Conservation (phyloP, 2,888 invertebrate genomes). For the Drosophila emarginata region DNA sequence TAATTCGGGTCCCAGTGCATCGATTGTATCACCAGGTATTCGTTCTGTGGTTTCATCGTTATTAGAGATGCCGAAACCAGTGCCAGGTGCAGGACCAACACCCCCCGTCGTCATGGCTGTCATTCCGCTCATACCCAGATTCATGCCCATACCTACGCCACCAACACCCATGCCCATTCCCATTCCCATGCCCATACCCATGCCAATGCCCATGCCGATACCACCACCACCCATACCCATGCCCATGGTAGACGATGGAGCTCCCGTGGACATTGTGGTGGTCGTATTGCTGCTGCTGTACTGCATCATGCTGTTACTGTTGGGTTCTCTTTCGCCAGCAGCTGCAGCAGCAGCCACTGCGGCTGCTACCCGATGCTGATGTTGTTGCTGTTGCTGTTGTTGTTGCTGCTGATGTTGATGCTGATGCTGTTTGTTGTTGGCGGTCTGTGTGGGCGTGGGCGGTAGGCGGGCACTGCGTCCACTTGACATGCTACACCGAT, state of each 20-base stretch:
- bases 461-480: slow-evolving; percentile 82
- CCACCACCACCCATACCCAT: slow-evolving; percentile 23
- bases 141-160: slow-evolving; percentile 47
- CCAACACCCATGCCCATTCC: slow-evolving; percentile 4
- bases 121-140: slow-evolving; percentile 41
- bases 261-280: slow-evolving; percentile 32
- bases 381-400: slow-evolving; percentile 34
- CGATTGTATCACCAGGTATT: slow-evolving; percentile 77
- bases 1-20: slow-evolving; percentile 79
- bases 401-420: slow-evolving; percentile 50
- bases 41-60: slow-evolving; percentile 66
- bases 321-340: slow-evolving; percentile 65
- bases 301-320: slow-evolving; percentile 75
- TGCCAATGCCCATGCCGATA: slow-evolving; percentile 17
- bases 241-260: slow-evolving; percentile 31
- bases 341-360: slow-evolving; percentile 41
- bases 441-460: slow-evolving; percentile 78
- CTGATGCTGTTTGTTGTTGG: slow-evolving; percentile 56
- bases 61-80: slow-evolving; percentile 46
- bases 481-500: slow-evolving; percentile 79
- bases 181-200: slow-evolving; percentile 26
- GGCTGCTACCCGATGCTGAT: slow-evolving; percentile 40
- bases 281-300: slow-evolving; percentile 49
- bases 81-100: slow-evolving; percentile 35
- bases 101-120: slow-evolving; percentile 22